Conservation (phyloP, 1,140 invertebrate species). For the Drosophila leontia region DNA sequence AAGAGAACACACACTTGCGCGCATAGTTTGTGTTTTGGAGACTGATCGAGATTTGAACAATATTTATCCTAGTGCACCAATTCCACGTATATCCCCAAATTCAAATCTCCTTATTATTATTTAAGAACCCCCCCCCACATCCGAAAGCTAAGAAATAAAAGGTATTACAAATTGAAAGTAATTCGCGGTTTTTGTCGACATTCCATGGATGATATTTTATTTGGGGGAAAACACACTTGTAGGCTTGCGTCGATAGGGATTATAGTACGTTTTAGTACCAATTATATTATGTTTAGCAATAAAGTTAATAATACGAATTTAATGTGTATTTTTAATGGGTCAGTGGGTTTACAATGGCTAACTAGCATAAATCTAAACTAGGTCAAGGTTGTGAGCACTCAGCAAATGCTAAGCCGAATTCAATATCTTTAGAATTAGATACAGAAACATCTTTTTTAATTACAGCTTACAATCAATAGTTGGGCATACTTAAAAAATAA, state of each 20-base stretch:
- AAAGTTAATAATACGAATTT: constrained; percentile 18
- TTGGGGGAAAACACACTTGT: background rate
- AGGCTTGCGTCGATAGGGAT: constrained; percentile 6
- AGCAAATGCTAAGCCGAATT: background rate
- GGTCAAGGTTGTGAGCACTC: no score
- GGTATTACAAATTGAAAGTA: constrained; percentile 28
- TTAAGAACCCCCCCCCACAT: constrained; percentile 3
- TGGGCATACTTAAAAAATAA: no score
- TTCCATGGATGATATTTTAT: constrained; percentile 15
- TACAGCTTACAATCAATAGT: background rate
- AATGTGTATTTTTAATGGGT: constrained; percentile 10
- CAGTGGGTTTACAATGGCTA: background rate
- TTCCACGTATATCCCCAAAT: constrained; percentile 25
- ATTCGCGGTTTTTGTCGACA: constrained; percentile 17
- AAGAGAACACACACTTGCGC: constrained; percentile 34
- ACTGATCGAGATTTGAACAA: constrained; percentile 55
- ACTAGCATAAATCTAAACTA: background rate
- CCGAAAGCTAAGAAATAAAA: constrained; percentile 26
- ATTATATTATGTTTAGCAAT: constrained; percentile 27
- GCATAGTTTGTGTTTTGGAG: constrained; percentile 53
- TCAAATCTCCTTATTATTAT: constrained; percentile 27
- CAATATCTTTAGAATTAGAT: background rate
- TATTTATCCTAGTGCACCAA: constrained; percentile 23
- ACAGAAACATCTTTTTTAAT: background rate
- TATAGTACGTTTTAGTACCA: constrained; percentile 50